phyloP scores from a whole-genome alignment of 2,888 invertebrate genomes.

The Glyphotaelius pellucidus region DNA sequence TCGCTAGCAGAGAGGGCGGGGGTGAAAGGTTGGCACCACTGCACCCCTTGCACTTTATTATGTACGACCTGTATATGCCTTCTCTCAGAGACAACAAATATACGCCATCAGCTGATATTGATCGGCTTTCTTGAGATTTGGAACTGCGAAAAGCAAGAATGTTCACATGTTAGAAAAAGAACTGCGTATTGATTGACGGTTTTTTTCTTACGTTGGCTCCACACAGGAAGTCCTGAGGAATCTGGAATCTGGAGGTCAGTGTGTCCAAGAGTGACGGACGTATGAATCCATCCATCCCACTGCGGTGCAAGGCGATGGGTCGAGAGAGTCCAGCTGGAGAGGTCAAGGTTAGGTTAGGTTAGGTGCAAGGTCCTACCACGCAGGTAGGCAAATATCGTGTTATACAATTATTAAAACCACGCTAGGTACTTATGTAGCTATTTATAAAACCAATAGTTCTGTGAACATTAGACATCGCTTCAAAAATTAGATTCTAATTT shows the following conservation, averaged over 20 bases:
- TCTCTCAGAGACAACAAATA: neutral
- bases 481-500: too few relatives aligned
- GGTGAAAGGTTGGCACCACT: neutral
- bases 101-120: neutral
- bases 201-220: too few relatives aligned
- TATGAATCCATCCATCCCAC: too few relatives aligned
- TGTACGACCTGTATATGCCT: neutral
- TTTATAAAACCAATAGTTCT: neutral
- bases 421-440: neutral
- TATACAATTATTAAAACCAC: neutral
- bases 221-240: too few relatives aligned
- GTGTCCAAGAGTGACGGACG: too few relatives aligned
- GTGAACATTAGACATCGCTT: too few relatives aligned
- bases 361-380: too few relatives aligned
- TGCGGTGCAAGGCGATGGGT: too few relatives aligned
- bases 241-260: too few relatives aligned
- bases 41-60: constrained; percentile 16
- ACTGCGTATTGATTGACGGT: too few relatives aligned
- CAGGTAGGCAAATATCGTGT: neutral
- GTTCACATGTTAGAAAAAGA: neutral
- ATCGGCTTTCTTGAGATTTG: neutral
- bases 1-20: neutral
- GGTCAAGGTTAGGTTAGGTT: too few relatives aligned
- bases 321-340: too few relatives aligned
- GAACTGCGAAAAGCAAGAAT: neutral